phyloP scores from a whole-genome alignment of 2,113 vertebrate genomes.

The Silurus meridionalis region DNA sequence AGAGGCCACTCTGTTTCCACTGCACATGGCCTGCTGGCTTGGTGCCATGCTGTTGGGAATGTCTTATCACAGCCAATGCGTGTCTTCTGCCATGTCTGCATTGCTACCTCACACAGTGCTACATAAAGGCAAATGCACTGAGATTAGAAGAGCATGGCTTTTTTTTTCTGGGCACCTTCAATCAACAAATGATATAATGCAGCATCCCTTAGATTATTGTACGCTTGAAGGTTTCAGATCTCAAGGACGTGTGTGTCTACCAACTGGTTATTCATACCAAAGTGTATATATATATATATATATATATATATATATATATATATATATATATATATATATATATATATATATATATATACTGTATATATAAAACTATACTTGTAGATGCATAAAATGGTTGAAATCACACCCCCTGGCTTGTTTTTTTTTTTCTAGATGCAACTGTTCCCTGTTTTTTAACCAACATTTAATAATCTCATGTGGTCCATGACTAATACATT shows the following conservation, averaged over 20 bases:
- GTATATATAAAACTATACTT: too few species aligned
- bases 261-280: neutral
- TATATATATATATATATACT: too few species aligned
- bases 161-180: neutral
- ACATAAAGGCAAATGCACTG: constrained; percentile 2
- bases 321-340: too few species aligned
- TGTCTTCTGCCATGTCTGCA: constrained; percentile 27
- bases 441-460: neutral
- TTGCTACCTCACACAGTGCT: constrained; percentile 4
- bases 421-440: neutral
- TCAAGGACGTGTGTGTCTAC: neutral
- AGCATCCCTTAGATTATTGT: neutral
- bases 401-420: neutral
- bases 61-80: constrained; percentile 45
- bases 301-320: too few species aligned
- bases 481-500: neutral
- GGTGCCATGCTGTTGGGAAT: constrained; percentile 47
- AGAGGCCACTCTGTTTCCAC: constrained; percentile 38
- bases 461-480: neutral
- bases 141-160: neutral
- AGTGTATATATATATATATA: too few species aligned
- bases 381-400: neutral
- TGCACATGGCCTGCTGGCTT: constrained; percentile 26
- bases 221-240: neutral
- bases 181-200: neutral